phyloP scores from a whole-genome alignment of 2,113 vertebrate species.

The rat (Rattus norvegicus) region GRCr8 NC_086020.1:201141001-201141500 shows the following conservation, averaged over 20 bases:
- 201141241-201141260: background rate
- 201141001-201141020: background rate
- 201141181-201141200: background rate
- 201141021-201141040: background rate
- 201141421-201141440: slow-evolving; percentile 4
- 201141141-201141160: background rate
- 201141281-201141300: background rate
- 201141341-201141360: background rate
- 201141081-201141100: background rate
- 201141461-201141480: slow-evolving; percentile 9
- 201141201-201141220: background rate
- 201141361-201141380: background rate
- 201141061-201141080: background rate
- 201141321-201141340: background rate
- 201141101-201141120: background rate
- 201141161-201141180: background rate
- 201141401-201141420: background rate
- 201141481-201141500: background rate
- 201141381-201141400: background rate
- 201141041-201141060: background rate
- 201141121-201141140: background rate
- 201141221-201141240: background rate
- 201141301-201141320: background rate
- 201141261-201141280: background rate
- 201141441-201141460: background rate